Conservation (phyloP, 2,797 vertebrate species). For the Bothrops alternatus region DNA sequence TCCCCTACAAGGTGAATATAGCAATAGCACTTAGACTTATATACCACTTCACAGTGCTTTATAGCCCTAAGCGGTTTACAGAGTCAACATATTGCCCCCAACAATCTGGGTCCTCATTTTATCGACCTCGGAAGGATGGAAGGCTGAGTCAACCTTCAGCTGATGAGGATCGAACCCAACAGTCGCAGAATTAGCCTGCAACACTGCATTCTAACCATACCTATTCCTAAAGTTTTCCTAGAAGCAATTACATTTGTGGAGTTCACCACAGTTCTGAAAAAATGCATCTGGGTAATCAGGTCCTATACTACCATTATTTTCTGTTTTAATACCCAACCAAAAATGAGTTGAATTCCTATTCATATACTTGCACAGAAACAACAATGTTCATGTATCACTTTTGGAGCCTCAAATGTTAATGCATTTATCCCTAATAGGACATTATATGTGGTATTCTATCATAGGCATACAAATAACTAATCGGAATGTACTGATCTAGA, state of each 20-base stretch:
- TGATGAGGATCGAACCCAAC: too few relatives aligned
- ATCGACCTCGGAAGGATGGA: too few relatives aligned
- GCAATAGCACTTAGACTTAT: too few relatives aligned
- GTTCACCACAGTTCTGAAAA: neutral
- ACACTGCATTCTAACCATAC: too few relatives aligned
- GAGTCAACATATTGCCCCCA: too few relatives aligned
- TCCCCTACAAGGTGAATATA: too few relatives aligned
- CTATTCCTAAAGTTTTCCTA: neutral
- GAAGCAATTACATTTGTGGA: neutral
- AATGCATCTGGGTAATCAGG: neutral
- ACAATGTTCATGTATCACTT: neutral
- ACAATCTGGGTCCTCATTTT: too few relatives aligned
- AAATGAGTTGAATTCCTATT: neutral
- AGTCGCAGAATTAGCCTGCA: too few relatives aligned
- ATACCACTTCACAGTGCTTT: too few relatives aligned
- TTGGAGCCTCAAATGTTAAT: neutral
- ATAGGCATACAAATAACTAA: neutral
- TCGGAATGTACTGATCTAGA: neutral
- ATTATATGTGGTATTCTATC: neutral
- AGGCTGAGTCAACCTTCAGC: too few relatives aligned
- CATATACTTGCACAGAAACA: neutral
- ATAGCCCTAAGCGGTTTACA: too few relatives aligned
- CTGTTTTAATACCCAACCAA: neutral
- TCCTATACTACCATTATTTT: neutral
- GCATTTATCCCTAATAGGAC: neutral